Conservation (phyloP, 2,888 invertebrate species). For the Pemphredon lugubris region DNA sequence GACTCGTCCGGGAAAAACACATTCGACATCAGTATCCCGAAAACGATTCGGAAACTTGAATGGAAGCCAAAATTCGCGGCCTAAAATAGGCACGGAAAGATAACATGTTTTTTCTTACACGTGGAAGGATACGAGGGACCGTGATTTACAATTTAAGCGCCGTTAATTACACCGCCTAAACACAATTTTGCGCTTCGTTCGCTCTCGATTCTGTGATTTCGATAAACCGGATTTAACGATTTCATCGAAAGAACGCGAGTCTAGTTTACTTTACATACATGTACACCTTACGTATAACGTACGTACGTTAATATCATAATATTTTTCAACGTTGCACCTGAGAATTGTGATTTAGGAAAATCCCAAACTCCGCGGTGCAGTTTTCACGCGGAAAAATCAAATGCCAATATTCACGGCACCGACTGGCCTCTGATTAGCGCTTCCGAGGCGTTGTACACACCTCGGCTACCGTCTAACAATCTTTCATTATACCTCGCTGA, state of each 20-base stretch:
- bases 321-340: too few relatives aligned
- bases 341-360: too few relatives aligned
- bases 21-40: constrained; percentile 35
- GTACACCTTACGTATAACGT: too few relatives aligned
- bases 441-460: constrained; percentile 31
- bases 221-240: too few relatives aligned
- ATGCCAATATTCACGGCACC: constrained; percentile 33
- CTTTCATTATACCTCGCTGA: constrained; percentile 47
- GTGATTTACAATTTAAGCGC: constrained; percentile 16
- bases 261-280: too few relatives aligned
- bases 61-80: constrained; percentile 47
- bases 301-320: too few relatives aligned
- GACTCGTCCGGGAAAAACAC: constrained; percentile 38
- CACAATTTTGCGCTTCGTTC: not conserved
- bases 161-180: not conserved
- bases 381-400: too few relatives aligned
- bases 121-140: constrained; percentile 18
- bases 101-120: constrained; percentile 40
- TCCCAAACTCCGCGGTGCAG: too few relatives aligned
- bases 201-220: not conserved
- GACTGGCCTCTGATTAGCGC: constrained; percentile 37
- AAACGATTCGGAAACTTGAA: constrained; percentile 48
- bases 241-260: too few relatives aligned
- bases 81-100: constrained; percentile 48
- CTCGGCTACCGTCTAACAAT: constrained; percentile 49